Evolutionary conservation across 2,113 vertebrate genomes (phyloP), one percentile per base, ranked within the genome.

Genomic region (Erythrocebus patas): DNA sequence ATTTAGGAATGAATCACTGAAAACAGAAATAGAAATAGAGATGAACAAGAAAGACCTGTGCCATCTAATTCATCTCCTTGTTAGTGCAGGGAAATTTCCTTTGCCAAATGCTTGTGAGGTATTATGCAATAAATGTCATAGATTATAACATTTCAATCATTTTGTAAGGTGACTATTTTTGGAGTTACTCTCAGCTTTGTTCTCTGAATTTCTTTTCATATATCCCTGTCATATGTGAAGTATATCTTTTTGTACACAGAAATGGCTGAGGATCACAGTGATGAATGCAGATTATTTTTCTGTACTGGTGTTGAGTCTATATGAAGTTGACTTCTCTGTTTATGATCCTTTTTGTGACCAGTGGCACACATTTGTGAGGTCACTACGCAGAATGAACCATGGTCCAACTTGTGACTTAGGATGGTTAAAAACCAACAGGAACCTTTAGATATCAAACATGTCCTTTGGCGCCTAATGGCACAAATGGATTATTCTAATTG

Each of bases 131-230:
- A 88, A 96, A 97, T 89, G 57, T 75, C 79, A 79, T 87, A 87
- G 43, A 93, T 96, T 88, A 78, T n/a, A 95, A 70, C 72, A 81
- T 92, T 97, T 96, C 94, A 83, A 6, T 95, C 68, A 95, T 95
- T 95, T 95, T 57, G 12, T 91, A 91, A 85, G 78, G 55, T 86
- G 43, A 96, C 59, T 95, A 79, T 94, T 82, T 95, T 96, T 84
- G 3, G 0, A 86, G 82, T 85, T 94, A 43, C 68, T 93, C 75
- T 97, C 27, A 38, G 72, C 38, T 66, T 89, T 81, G 48, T 91
- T 98, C 66, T 96, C 52, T 81, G 68, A 68, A 72, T 80, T 93
- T 35, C 48, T 94, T 75, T 96, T 30, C 1, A 18, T 5, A n/a
- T 59, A 48, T 83, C 45, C 2, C 4, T 81, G 9, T 80, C 32